phyloP scores from a whole-genome alignment of 2,113 vertebrate species.

The Otis tarda region DNA sequence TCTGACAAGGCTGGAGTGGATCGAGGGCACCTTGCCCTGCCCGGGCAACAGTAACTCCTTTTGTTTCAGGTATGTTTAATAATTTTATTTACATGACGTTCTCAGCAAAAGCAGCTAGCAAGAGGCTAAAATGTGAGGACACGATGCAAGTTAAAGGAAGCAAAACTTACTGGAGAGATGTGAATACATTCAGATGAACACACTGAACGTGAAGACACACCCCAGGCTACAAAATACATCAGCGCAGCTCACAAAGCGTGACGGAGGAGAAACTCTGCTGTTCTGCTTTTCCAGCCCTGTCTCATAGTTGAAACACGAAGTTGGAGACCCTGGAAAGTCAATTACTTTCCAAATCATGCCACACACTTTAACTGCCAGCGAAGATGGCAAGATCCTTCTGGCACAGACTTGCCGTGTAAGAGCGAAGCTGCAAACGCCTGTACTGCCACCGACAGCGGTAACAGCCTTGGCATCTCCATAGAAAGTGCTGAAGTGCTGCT shows the following conservation, averaged over 20 bases:
- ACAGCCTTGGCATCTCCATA: not conserved
- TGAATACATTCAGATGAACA: not conserved
- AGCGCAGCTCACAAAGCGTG: not conserved
- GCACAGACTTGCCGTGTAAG: not conserved
- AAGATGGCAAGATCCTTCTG: not conserved
- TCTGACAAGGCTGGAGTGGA: not conserved
- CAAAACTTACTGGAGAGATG: not conserved
- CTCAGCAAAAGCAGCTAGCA: not conserved
- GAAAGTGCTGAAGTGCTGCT: not conserved
- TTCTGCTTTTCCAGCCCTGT: not conserved
- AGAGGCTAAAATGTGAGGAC: not conserved
- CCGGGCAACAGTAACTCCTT: not conserved
- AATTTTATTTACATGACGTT: not conserved
- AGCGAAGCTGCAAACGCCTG: not conserved
- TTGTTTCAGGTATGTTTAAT: not conserved
- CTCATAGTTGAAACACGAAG: not conserved
- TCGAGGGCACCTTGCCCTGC: fast-evolving
- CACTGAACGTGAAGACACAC: not conserved
- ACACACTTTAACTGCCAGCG: not conserved
- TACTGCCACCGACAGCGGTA: not conserved
- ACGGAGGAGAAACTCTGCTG: not conserved
- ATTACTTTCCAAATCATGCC: not conserved
- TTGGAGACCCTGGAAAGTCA: not conserved
- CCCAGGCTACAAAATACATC: not conserved
- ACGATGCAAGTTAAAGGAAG: not conserved